Evolutionary conservation across 2,888 invertebrate species (phyloP), one percentile per base, ranked within the genome.

Genomic region (Campaea margaritaria): DNA sequence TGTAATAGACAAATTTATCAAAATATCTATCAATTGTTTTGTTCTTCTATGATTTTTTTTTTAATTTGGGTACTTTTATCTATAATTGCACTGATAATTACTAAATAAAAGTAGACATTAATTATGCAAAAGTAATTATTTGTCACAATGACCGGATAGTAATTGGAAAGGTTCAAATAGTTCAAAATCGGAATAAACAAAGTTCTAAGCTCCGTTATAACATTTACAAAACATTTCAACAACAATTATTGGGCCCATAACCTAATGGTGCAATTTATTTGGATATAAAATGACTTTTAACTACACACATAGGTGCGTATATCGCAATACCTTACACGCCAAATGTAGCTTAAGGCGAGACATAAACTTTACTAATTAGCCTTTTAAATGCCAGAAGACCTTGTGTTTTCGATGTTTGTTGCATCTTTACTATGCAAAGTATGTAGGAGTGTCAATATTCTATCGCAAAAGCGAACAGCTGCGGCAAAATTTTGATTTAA

Each of bases 311-410:
- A 21, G 21, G 5, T 46, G 31, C 13, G 2, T 13, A 39, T 44
- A 50, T 51, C 47, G 50, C 43, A 51, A 55, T 38, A 46, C 13
- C 46, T 31, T 28, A 59, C 47, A 43, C 42, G 50, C 52, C 57
- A 28, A 64, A 61, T 47, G 58, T 41, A 47, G 78, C 82, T 77
- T 28, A 56, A 59, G 75, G 84, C 76, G 54, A 54, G 57, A 64
- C 56, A 49, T 68, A 69, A 79, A 74, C 66, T 76, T 72, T 73
- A 74, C 68, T 66, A 67, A 74, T 75, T 72, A 70, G 67, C 57
- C 41, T 64, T 69, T 69, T 71, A 73, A 78, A 79, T 75, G 72
- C 60, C 28, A 49, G 27, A 68, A 73, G 79, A 70, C 76, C 75
- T 78, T 55, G 55, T 38, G 46, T 51, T 55, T 55, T 36, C 11